A percentile compares a stretch with the other conserved stretches of the same genome.
Conservation (phyloP, 2,113 vertebrate species). For the Neotoma lepida region DNA sequence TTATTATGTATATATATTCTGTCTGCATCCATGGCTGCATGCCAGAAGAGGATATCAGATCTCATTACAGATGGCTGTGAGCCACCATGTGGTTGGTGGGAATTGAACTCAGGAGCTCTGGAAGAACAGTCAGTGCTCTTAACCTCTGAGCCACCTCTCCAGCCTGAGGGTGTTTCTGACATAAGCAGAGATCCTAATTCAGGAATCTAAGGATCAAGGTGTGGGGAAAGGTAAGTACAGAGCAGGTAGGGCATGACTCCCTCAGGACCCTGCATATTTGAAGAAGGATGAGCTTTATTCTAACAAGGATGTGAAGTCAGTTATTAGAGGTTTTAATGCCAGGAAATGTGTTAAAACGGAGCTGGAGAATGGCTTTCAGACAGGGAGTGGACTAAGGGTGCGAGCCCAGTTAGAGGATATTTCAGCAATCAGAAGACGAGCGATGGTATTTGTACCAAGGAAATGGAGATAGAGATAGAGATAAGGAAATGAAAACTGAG, state of each 20-base stretch:
- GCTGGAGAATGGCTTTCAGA: neutral
- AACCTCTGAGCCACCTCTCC: neutral
- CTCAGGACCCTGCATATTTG: neutral
- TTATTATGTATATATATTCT: neutral
- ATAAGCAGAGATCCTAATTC: neutral
- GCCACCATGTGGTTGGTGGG: neutral
- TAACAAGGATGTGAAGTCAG: neutral
- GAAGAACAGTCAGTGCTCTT: neutral
- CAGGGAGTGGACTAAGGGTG: neutral
- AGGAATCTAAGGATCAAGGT: neutral
- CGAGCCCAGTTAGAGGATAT: too few species aligned
- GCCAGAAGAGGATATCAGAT: neutral
- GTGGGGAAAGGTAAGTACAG: neutral
- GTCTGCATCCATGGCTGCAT: neutral
- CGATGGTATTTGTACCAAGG: neutral
- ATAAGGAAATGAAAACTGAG: neutral
- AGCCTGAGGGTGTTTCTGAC: neutral
- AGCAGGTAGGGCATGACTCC: neutral
- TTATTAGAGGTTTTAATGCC: neutral
- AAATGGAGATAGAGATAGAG: neutral
- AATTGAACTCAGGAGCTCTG: neutral
- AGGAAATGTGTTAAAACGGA: neutral
- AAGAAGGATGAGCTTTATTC: neutral
- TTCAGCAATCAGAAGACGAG: neutral
- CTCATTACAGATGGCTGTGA: neutral